phyloP scores from a whole-genome alignment of 1,140 invertebrate species.

The Bilobella aurantiaca region DNA sequence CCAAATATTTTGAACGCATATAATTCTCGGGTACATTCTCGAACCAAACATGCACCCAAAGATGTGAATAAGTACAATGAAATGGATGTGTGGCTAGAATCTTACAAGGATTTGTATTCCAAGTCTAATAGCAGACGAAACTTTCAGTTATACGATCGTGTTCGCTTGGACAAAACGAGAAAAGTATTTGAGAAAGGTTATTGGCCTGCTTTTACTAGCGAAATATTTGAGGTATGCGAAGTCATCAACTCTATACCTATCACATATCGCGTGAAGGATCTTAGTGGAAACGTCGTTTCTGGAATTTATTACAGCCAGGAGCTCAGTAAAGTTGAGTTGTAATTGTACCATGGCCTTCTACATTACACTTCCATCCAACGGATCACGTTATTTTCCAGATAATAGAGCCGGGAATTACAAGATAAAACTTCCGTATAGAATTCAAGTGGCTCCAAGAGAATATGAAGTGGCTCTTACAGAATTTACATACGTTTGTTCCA shows the following conservation, averaged over 20 bases:
- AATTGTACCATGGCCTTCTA: neutral
- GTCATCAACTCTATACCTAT: slow-evolving; percentile 5
- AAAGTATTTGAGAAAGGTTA: slow-evolving; percentile 20
- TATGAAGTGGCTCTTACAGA: slow-evolving; percentile 1
- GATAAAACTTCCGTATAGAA: neutral
- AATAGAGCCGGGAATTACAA: neutral
- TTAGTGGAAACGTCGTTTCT: neutral
- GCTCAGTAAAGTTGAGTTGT: neutral
- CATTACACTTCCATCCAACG: neutral
- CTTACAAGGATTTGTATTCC: slow-evolving; percentile 39
- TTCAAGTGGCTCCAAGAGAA: neutral
- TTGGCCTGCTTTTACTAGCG: slow-evolving; percentile 4
- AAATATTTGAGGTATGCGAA: slow-evolving; percentile 10
- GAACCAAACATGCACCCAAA: slow-evolving; percentile 12
- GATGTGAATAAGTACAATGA: slow-evolving; percentile 24
- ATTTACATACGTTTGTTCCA: slow-evolving; percentile 1
- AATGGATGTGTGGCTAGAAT: slow-evolving; percentile 23
- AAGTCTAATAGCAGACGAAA: slow-evolving; percentile 65
- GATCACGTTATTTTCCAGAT: neutral
- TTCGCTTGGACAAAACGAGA: slow-evolving; percentile 1
- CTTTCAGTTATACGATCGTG: slow-evolving; percentile 1
- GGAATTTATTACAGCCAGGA: slow-evolving; percentile 16
- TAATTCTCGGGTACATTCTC: slow-evolving; percentile 19
- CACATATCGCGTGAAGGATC: slow-evolving; percentile 12
- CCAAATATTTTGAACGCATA: slow-evolving; percentile 15